Base-by-base conservation (phyloP, 2,797 vertebrate genomes). In the Philypnodon macrostomus region DNA sequence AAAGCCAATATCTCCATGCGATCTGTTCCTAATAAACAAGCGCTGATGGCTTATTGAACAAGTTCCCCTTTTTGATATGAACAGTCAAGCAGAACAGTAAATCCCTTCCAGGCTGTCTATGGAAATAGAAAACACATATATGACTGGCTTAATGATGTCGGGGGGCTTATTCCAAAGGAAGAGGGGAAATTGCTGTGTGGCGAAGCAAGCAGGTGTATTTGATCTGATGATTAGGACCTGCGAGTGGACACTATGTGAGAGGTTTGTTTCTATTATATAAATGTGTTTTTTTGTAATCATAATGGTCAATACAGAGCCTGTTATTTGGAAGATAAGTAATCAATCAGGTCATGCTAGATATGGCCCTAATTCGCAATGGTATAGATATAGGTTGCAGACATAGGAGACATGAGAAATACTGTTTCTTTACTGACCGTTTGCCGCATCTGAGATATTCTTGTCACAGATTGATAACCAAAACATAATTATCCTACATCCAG, bases 151-250 rank as follows among this genome's bases (percentile, higher is more conserved):
- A 1, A 45, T 55, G 59, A 64, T 72, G n/a, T n/a, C n/a, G n/a
- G n/a, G n/a, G 67, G 40, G 48, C 64, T 71, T 45, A 60, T 80
- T 71, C 79, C 72, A 83, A 65, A 79, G 54, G 47, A 46, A 66
- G 40, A 61, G 66, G 37, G 66, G 37, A 64, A 24, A 50, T 66
- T 54, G 61, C 59, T 61, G 53, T 21, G 13, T 61, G 63, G 70
- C 69, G 59, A 35, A 60, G 63, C 18, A 42, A 40, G 46, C 55
- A n/a, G 53, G 64, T 45, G 49, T 64, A 56, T 70, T 57, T 67
- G 58, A 70, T 79, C 56, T 51, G 42, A 68, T 66, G 57, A 79
- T 81, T 73, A 70, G 36, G 52, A 51, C 16, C 13, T 30, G 41
- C 58, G 7, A 12, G 1, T 7, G 14, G 15, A 9, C 62, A 51